These are phyloP conservation scores for Regulus satrapa DNA, from an alignment of 2,113 vertebrate genomes.

Conservation along the genomic window DNA sequence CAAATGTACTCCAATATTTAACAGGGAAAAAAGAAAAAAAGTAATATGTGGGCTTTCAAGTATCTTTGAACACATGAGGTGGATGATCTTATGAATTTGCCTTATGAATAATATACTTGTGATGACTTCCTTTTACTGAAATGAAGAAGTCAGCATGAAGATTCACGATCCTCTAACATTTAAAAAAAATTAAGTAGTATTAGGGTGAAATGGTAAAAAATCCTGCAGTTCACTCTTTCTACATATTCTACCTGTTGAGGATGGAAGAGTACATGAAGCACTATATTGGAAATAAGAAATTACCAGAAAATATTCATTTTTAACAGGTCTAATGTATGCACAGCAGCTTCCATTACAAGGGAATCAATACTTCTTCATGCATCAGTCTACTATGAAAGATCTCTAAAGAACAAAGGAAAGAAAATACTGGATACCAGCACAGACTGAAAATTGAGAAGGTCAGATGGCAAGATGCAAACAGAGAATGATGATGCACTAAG, in stretches of 20 bases:
- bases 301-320: not conserved
- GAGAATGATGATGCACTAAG: not conserved
- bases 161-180: not conserved
- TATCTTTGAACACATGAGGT: not conserved
- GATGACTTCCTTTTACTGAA: not conserved
- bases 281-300: not conserved
- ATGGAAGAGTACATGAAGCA: not conserved
- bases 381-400: not conserved
- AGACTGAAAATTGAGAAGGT: not conserved
- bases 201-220: not conserved
- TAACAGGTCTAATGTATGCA: not conserved
- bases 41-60: not conserved
- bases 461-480: not conserved
- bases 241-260: not conserved
- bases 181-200: not conserved
- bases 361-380: not conserved
- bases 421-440: not conserved
- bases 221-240: not conserved
- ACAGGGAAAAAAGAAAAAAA: not conserved
- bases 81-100: not conserved
- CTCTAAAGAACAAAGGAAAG: not conserved
- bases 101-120: not conserved
- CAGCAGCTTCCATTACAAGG: not conserved
- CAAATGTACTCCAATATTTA: not conserved
- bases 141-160: not conserved